Evolutionary conservation across 2,888 invertebrate genomes (phyloP).

Genomic region (Troglohyphantes excavatus): DNA sequence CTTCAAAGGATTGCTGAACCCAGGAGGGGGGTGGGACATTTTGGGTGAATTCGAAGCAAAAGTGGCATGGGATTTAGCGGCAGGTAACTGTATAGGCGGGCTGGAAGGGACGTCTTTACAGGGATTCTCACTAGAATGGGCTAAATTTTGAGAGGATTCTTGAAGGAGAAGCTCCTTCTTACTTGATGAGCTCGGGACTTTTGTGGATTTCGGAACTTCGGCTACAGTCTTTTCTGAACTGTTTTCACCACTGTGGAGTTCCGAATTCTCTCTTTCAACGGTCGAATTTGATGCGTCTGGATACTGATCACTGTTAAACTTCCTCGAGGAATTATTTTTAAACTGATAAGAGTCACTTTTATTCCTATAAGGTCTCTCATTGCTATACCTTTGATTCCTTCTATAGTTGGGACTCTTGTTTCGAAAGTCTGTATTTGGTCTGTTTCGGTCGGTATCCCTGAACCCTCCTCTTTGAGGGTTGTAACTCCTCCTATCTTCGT

Average conservation of each 20-base stretch:
- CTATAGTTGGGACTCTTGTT: neutral
- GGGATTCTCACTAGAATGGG: neutral
- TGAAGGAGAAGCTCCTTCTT: neutral
- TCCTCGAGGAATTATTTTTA: slow-evolving; percentile 7
- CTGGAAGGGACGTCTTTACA: neutral
- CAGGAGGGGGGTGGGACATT: slow-evolving; percentile 44
- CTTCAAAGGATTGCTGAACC: slow-evolving; percentile 66
- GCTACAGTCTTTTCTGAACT: neutral
- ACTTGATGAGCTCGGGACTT: neutral
- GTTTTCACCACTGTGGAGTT: neutral
- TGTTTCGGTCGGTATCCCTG: slow-evolving; percentile 8
- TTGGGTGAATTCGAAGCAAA: neutral
- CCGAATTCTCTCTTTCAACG: neutral
- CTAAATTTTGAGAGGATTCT: neutral
- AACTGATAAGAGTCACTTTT: neutral
- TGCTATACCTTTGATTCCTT: slow-evolving; percentile 10
- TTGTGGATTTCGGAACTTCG: neutral
- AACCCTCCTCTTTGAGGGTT: neutral
- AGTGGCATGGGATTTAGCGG: neutral
- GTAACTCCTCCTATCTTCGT: slow-evolving; percentile 15
- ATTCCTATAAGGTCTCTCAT: neutral
- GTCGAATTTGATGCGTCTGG: neutral
- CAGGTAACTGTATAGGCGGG: neutral
- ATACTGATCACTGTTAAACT: slow-evolving; percentile 8
- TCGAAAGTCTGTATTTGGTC: neutral